Conservation (phyloP, 2,888 invertebrate genomes). For the Halictus ligatus region DNA sequence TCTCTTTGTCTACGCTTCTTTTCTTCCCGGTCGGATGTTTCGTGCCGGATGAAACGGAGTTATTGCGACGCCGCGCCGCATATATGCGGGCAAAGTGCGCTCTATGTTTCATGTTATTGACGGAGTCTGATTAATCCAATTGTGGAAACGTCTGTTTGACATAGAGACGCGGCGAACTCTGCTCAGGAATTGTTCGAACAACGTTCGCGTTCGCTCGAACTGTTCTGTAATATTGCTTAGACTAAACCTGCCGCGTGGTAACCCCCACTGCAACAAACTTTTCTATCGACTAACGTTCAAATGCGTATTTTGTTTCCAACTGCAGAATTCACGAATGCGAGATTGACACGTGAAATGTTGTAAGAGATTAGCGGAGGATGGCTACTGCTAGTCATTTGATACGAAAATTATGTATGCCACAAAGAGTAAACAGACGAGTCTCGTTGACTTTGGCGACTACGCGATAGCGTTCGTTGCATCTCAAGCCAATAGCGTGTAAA, state of each 20-base stretch:
- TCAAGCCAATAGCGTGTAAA: no score
- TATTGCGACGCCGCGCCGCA: neutral
- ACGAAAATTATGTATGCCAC: no score
- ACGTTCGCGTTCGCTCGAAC: neutral
- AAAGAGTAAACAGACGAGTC: no score
- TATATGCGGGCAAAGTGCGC: neutral
- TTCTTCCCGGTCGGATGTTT: constrained; percentile 30
- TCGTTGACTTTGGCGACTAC: no score
- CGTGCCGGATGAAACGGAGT: constrained; percentile 12
- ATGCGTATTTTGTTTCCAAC: no score
- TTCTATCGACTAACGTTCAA: no score
- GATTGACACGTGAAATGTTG: no score
- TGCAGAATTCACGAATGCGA: no score
- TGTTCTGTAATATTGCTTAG: neutral
- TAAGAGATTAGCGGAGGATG: no score
- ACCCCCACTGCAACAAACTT: no score
- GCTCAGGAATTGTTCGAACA: constrained; percentile 4
- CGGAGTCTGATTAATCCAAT: constrained; percentile 18
- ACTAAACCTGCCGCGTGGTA: neutral
- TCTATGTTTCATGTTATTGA: constrained; percentile 11
- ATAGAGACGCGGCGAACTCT: constrained; percentile 4
- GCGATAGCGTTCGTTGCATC: no score
- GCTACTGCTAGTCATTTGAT: no score
- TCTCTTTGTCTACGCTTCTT: constrained; percentile 42
- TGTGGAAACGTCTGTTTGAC: constrained; percentile 8